Evolutionary conservation across 1,140 invertebrate species (phyloP).

Genomic region (Lepidurus apus): DNA sequence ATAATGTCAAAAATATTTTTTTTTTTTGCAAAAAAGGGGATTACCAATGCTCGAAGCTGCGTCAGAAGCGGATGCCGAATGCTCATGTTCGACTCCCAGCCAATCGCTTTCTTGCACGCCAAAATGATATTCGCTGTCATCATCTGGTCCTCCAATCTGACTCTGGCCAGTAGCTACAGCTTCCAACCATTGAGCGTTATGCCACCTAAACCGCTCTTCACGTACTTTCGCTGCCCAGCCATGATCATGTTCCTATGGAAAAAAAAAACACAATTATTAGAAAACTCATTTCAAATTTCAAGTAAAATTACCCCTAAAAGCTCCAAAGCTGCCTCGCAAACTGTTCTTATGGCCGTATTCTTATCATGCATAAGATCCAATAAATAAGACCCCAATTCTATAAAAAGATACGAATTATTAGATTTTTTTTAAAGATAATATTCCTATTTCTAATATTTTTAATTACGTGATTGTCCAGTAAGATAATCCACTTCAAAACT

Average conservation of each 20-base stretch:
- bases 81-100: not conserved
- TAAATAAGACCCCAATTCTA: conserved; percentile 88
- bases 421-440: no score
- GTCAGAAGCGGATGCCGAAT: not conserved
- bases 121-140: not conserved
- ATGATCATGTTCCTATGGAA: conserved; percentile 66
- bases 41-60: not conserved
- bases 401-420: conserved; percentile 37
- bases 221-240: conserved; percentile 89
- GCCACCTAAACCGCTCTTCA: conserved; percentile 88
- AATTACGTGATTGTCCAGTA: not conserved
- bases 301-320: conserved; percentile 67
- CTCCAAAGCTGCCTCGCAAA: conserved; percentile 86
- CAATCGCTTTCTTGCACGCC: not conserved
- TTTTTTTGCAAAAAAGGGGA: no score
- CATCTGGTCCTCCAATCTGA: not conserved
- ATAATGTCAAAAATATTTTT: no score
- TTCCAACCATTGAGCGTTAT: conserved; percentile 96
- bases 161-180: conserved; percentile 27
- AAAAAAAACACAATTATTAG: not conserved
- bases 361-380: conserved; percentile 97
- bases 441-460: not conserved
- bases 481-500: not conserved
- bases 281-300: not conserved
- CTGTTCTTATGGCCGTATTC: conserved; percentile 83